Base-by-base conservation (phyloP, 53 echinoderm and acorn worm species). In the Henricia sp. region DNA sequence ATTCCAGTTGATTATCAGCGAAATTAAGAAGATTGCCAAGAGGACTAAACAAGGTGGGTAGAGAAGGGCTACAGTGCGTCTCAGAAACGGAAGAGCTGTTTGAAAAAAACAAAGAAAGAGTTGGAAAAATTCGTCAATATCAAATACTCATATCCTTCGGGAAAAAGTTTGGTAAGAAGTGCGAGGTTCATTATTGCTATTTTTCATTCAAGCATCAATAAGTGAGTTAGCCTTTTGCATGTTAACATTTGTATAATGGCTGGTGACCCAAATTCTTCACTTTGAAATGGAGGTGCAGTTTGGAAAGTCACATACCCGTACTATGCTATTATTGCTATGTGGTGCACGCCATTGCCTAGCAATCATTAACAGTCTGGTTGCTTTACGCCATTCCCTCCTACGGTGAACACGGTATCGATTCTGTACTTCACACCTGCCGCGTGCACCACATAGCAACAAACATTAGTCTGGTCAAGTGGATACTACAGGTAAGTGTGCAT, bases 11-110 rank as follows among this genome's bases (percentile, higher is more conserved):
- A 84, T 72, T 16, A 91, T 53, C 40, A 91, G 44, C 0, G 85
- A 67, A 37, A 95, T 52, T 23, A 71, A n/a, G 37, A 89, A 95
- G 19, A 93, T 21, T 52, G 70, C 57, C 56, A 95, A 44, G 3
- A 93, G 53, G 2, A 74, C 37, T 9, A 95, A 35, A 52, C 71
- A 77, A 2, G 96, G 91, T 13, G 96, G 96, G 70, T 95, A 95
- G 13, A 95, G 91, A 14, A 95, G 67, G 12, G 82, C 87, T 16
- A 95, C 89, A 5, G 96, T 95, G 29, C 87, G 88, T 67, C 80
- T 91, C 58, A 95, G 75, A 43, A 95, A 95, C 8, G 96, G 96
- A 37, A 95, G 67, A 4, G 96, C 95, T 95, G 91, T 19, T 52
- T 29, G 52, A 52, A 38, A 67, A 48, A 34, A 68, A 63, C 78